These are phyloP conservation scores for Xestobium rufovillosum DNA, from an alignment of 2,888 invertebrate species.

Conservation along the genomic window DNA sequence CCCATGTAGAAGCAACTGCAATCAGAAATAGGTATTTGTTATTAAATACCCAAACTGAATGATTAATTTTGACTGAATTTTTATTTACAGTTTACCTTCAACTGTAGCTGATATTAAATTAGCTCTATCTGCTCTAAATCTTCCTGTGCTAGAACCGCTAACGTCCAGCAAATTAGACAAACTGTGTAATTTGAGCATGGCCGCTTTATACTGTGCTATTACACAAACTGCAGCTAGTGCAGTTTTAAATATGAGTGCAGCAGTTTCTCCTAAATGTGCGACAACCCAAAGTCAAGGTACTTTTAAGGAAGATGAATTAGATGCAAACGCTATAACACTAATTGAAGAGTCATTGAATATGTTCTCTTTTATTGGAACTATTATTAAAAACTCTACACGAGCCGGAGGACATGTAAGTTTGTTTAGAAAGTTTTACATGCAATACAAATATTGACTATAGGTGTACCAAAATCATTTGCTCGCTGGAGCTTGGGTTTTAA, in stretches of 20 bases:
- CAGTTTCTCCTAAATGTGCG: conserved; percentile 52
- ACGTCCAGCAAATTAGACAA: conserved; percentile 76
- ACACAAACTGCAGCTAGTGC: conserved; percentile 60
- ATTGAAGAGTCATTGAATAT: conserved; percentile 85
- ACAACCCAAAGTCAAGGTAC: conserved; percentile 36
- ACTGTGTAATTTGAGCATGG: conserved; percentile 73
- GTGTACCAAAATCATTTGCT: conserved; percentile 84
- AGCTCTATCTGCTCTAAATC: conserved; percentile 72
- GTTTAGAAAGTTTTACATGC: conserved; percentile 2
- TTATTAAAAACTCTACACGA: conserved; percentile 76
- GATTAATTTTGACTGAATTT: no score
- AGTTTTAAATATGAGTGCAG: conserved; percentile 50
- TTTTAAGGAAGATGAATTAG: conserved; percentile 63
- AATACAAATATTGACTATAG: conserved; percentile 46
- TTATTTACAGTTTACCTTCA: conserved; percentile 64
- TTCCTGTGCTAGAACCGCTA: conserved; percentile 83
- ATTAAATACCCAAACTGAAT: no score
- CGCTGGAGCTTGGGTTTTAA: conserved; percentile 80
- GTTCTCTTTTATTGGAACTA: conserved; percentile 71
- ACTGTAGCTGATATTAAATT: conserved; percentile 78
- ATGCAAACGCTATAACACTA: conserved; percentile 71
- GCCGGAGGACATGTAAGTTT: conserved; percentile 76
- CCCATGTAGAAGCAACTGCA: conserved; percentile 64
- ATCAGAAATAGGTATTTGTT: conserved; percentile 53
- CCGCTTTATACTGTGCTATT: conserved; percentile 74